phyloP scores from a whole-genome alignment of 2,888 invertebrate species.

The Parasteatoda lunata region DNA sequence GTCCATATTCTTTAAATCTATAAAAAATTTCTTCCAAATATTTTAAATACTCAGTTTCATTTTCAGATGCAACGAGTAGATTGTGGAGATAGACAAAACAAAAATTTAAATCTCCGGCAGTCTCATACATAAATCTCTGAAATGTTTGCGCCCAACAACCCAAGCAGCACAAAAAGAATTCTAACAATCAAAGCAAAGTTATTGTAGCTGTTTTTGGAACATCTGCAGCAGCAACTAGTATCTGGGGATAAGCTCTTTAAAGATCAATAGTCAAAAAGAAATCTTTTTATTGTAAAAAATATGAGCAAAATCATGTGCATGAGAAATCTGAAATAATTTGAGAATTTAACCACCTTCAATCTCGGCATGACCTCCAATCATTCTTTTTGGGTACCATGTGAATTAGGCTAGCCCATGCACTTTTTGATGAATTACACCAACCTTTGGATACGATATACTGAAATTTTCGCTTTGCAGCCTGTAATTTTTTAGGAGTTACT shows the following conservation, averaged over 20 bases:
- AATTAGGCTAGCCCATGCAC: background rate
- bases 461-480: background rate
- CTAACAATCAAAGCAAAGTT: background rate
- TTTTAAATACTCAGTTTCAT: background rate
- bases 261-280: slow-evolving; percentile 10
- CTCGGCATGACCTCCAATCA: background rate
- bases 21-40: background rate
- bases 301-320: background rate
- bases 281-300: background rate
- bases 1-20: background rate
- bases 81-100: background rate
- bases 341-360: background rate
- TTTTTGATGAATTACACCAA: background rate
- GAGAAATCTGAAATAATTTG: background rate
- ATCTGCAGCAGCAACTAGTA: background rate
- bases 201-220: background rate
- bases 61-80: background rate
- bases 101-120: background rate
- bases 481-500: background rate
- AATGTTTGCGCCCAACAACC: background rate
- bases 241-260: background rate
- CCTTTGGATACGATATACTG: background rate
- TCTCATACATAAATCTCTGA: background rate
- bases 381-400: background rate
- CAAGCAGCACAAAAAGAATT: slow-evolving; percentile 1